Percentiles rank a stretch among this genome's conserved stretches.
Evolutionary conservation across 2,888 invertebrate species (phyloP).

Genomic region (Yponomeuta malinellus): DNA sequence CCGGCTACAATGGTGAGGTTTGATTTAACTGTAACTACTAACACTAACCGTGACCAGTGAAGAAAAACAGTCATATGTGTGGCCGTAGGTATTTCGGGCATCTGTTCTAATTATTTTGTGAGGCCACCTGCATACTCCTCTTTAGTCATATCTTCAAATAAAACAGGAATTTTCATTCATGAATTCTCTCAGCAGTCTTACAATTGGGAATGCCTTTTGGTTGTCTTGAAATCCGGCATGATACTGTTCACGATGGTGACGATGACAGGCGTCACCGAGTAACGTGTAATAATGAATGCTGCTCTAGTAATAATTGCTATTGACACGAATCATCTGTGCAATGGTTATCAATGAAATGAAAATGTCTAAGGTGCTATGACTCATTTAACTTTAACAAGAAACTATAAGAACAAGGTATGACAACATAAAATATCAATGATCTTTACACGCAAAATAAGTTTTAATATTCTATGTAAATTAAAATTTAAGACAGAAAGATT

Average conservation of each 20-base stretch:
- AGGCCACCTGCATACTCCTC: slow-evolving; percentile 12
- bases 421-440: too few species aligned
- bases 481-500: too few species aligned
- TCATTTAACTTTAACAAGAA: too few species aligned
- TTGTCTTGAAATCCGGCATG: neutral
- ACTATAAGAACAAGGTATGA: too few species aligned
- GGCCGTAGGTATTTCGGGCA: too few species aligned
- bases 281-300: neutral
- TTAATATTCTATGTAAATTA: too few species aligned
- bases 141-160: slow-evolving; percentile 1
- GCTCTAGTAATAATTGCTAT: neutral
- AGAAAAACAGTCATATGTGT: too few species aligned
- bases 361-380: neutral
- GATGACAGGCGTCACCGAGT: neutral
- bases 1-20: too few species aligned
- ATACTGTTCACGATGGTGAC: neutral
- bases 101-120: neutral
- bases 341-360: slow-evolving; percentile 20
- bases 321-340: slow-evolving; percentile 17
- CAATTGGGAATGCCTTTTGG: neutral
- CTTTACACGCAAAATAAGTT: too few species aligned
- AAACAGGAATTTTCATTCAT: slow-evolving; percentile 1
- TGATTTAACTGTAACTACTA: too few species aligned
- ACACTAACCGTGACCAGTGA: too few species aligned
- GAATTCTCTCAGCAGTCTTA: neutral